Evolutionary conservation across 1,140 invertebrate species (phyloP), one percentile per base, ranked within the genome.

Genomic region (Linepithema humile): DNA sequence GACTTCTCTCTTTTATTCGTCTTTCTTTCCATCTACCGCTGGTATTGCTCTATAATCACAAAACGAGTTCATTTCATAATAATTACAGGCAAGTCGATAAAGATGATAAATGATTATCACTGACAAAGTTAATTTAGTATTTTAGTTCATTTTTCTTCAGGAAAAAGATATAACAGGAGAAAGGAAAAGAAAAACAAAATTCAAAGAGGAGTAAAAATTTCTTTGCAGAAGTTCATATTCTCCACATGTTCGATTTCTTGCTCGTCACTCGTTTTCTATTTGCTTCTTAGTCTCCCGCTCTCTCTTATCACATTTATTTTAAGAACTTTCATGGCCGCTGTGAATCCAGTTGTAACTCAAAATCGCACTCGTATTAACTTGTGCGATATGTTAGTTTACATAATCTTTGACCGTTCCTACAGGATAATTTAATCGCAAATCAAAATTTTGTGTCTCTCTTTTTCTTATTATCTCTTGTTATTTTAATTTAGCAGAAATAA

Each of bases 1-100:
- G 80, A 75, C 15, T 73, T 64, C 32, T 32, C 82, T 73, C 80
- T 55, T 87, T 65, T 9, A n/a, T 70, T 55, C 57, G 53, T 84
- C 53, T 59, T 48, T 48, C 12, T 43, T 38, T 38, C 2, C 32
- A 29, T 65, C 15, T 40, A 10, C 40, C 40, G 40, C 15, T 43
- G n/a, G n/a, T n/a, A n/a, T n/a, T n/a, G n/a, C n/a, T 70, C 65
- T 20, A 65, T 69, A 53, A 57, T 85, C 67, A 38, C 40, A 43
- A 43, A 40, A 2, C 3, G 23, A 55, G 23, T 9, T 17, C n/a
- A 15, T 20, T 78, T 55, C 12, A 26, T 9, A 7, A 17, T 64
- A 77, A 23, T 40, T 7, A 7, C 10, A 26, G 4, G 17, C 1
- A 35, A 77, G 29, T 3, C 43, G 4, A 38, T 60, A 45, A 65